Evolutionary conservation across 2,113 vertebrate genomes (phyloP).

Genomic region (Gallinago jamesoni): DNA sequence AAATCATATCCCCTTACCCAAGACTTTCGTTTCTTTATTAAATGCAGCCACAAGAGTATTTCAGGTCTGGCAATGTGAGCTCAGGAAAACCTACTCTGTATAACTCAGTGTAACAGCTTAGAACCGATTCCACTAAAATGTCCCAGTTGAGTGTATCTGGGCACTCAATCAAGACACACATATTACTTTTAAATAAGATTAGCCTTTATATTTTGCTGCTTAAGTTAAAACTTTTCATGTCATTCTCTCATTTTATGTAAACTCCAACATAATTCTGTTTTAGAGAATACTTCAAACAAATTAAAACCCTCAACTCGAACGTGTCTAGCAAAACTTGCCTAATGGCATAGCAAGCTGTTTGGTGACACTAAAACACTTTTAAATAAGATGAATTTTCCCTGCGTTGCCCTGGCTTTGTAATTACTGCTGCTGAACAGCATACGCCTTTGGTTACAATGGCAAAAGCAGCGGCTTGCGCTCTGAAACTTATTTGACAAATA

Average conservation of each 20-base stretch:
- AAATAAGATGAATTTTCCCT: conserved; percentile 78
- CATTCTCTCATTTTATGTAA: conserved; percentile 85
- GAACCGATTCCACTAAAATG: conserved; percentile 79
- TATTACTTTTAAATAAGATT: conserved; percentile 88
- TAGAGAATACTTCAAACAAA: conserved; percentile 81
- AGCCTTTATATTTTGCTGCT: conserved; percentile 86
- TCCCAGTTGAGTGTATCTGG: conserved; percentile 82
- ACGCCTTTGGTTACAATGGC: conserved; percentile 53
- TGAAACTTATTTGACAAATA: conserved; percentile 50
- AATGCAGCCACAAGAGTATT: conserved; percentile 87
- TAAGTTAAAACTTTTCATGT: conserved; percentile 88
- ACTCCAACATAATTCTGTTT: conserved; percentile 80
- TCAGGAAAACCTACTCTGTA: conserved; percentile 79
- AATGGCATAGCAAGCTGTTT: conserved; percentile 69
- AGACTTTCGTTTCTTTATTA: conserved; percentile 88
- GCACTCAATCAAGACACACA: conserved; percentile 85
- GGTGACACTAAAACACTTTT: conserved; percentile 75
- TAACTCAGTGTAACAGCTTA: conserved; percentile 81
- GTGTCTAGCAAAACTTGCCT: conserved; percentile 73
- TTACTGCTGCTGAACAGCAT: conserved; percentile 37
- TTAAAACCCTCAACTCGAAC: conserved; percentile 79
- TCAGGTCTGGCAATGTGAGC: conserved; percentile 81
- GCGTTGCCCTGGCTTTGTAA: conserved; percentile 72
- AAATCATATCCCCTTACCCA: conserved; percentile 89
- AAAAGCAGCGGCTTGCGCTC: conserved; percentile 64